Evolutionary conservation across 92 coral and sea anemone species (phyloP), one percentile per base, ranked within the genome.

Genomic region (Epizoanthus fatuus): DNA sequence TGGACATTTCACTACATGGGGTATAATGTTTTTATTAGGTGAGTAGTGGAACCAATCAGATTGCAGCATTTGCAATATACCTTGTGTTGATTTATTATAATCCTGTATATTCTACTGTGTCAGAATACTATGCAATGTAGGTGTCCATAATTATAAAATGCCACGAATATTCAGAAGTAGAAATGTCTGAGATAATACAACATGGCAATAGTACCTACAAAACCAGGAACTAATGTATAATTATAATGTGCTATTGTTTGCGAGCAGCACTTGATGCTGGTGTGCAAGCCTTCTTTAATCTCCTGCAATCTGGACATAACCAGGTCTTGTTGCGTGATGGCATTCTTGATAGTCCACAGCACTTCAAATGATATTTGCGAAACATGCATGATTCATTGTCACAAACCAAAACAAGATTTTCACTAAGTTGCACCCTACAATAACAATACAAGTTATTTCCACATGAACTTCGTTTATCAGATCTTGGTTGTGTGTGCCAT

Each of bases 401-500:
- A 38, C 59, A 88, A 63, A 69, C 53, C 80, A 90, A 84, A 59
- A 60, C 93, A 62, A 77, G 72, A 72, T 55, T 12, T n/a, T 85
- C 86, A 90, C 59, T 40, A 57, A 52, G 52, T 13, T 53, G 69
- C n/a, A 67, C 77, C 17, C 89, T 74, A 69, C 92, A 84, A 56
- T 72, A 83, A 67, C 88, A 86, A 90, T 69, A 90, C 29, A 90
- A 47, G 47, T 51, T 54, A 68, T 66, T 57, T 54, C 71, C 45
- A 58, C 39, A 45, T 66, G 69, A 35, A 16, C 16, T 73, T 40
- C 5, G 52, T 69, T 72, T 64, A 63, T 62, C 87, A 16, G 73
- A 14, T 63, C 66, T 68, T 83, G 75, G 84, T 29, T 88, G 63
- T 53, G 96, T 90, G 65, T 80, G 82, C 94, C 93, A 93, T 79